These are phyloP conservation scores for Timema cristinae DNA, from an alignment of 2,888 invertebrate species.

Conservation along the genomic window DNA sequence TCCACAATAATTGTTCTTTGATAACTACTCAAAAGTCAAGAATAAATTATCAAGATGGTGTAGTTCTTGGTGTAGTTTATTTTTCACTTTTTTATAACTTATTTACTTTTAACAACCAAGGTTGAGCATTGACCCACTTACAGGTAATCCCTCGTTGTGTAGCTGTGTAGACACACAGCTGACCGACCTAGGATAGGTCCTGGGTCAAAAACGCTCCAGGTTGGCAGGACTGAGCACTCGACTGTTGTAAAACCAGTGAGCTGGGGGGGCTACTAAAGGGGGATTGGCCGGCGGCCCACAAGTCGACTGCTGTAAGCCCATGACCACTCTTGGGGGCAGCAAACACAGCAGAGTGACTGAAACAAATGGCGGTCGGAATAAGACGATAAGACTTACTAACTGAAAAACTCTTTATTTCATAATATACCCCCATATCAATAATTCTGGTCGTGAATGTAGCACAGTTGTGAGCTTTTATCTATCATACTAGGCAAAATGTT, in stretches of 20 bases:
- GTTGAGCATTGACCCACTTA: not conserved
- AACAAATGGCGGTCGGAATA: not conserved
- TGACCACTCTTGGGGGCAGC: constrained; percentile 48
- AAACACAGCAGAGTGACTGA: constrained; percentile 49
- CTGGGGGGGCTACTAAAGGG: constrained; percentile 7
- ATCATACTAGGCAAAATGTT: too few relatives aligned
- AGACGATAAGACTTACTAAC: too few relatives aligned
- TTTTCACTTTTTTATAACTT: too few relatives aligned
- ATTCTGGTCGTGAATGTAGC: too few relatives aligned
- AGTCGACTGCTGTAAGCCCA: constrained; percentile 50
- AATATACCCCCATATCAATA: too few relatives aligned
- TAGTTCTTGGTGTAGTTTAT: too few relatives aligned
- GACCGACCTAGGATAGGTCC: constrained; percentile 26
- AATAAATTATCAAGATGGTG: too few relatives aligned
- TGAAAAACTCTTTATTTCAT: too few relatives aligned
- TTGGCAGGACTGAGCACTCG: constrained; percentile 36
- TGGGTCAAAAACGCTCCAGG: constrained; percentile 31
- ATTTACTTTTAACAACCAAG: too few relatives aligned
- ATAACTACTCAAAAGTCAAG: too few relatives aligned
- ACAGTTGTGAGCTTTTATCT: too few relatives aligned
- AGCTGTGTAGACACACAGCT: constrained; percentile 22
- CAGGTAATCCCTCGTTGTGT: not conserved
- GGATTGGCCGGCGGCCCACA: constrained; percentile 34
- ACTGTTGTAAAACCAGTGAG: constrained; percentile 40
- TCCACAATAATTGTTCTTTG: too few relatives aligned